These are phyloP conservation scores for Microcebus tavaratra DNA, from an alignment of 2,113 vertebrate genomes.

Conservation along the genomic window DNA sequence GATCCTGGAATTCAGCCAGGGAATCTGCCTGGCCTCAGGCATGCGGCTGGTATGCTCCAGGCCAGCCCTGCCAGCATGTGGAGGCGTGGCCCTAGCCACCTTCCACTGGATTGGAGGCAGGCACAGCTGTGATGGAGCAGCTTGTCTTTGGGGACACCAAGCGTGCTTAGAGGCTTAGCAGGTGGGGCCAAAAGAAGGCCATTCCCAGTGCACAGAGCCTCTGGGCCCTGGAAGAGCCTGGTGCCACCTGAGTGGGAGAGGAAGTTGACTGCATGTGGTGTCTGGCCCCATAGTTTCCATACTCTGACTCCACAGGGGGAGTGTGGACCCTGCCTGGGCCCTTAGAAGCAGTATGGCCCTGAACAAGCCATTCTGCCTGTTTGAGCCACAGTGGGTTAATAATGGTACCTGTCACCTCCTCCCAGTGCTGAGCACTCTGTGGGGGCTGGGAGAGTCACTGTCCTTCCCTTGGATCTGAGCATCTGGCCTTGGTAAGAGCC, in stretches of 20 bases:
- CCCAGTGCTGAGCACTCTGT: not conserved
- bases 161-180: constrained; percentile 53
- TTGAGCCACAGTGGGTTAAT: not conserved
- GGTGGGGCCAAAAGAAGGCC: not conserved
- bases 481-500: not conserved
- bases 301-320: not conserved
- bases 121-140: not conserved
- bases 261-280: not conserved
- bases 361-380: not conserved
- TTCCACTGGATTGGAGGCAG: not conserved
- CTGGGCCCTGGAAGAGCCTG: not conserved
- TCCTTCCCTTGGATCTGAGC: not conserved
- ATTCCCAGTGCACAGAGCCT: not conserved
- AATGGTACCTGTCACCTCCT: not conserved
- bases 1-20: not conserved
- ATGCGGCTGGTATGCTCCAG: not conserved
- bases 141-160: constrained; percentile 12
- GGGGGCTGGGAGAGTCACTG: not conserved
- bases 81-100: constrained; percentile 3
- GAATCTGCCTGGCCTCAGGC: not conserved
- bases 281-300: not conserved
- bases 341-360: not conserved
- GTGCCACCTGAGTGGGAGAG: not conserved
- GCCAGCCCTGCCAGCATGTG: not conserved
- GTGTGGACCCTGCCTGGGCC: not conserved